Base-by-base conservation (phyloP, 2,888 invertebrate species). In the Dicycla oo region DNA sequence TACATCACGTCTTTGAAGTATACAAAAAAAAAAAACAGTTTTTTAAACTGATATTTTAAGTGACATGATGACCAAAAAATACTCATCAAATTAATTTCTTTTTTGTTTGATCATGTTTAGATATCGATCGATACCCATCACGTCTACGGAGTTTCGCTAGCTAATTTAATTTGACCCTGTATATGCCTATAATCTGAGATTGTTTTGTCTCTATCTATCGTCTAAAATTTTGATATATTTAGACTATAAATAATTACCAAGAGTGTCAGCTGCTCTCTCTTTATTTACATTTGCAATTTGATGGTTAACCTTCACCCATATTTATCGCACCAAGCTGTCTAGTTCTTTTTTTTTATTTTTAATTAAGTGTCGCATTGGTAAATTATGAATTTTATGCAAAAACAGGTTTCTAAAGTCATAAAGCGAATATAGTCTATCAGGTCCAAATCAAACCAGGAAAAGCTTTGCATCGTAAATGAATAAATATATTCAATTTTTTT, bases 291-390 rank as follows among this genome's bases (percentile, higher is more conserved):
- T 45, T 38, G 15, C 6, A 61, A n/a, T 40, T 45, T 13, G 7
- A 2, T 1, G 10, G 0, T 2, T 47, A 15, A 47, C n/a, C 26
- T 47, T 64, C 30, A 18, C 10, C 13, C n/a, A 23, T 47, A 47
- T 47, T 43, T 18, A n/a, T 43, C 11, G 43, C 69, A 60, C 34
- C 69, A 77, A 69, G 45, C 78, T 43, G 70, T 69, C 70, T 56
- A 47, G n/a, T 23, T 64, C 2, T 43, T 43, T 34, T 20, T 13
- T n/a, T 18, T 56, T 34, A 38, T n/a, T 56, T 30, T 49, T 51
- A 51, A 68, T 60, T 60, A 26, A 45, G 15, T 60, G 8, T 34
- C 11, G 11, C 11, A 3, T 43, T 60, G 18, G 5, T 18, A 34
- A 60, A 58, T 75, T 58, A 68, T 40, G 20, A 13, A 53, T 43